Evolutionary conservation across 2,797 vertebrate genomes (phyloP).

Genomic region (Clarias laeviceps): DNA sequence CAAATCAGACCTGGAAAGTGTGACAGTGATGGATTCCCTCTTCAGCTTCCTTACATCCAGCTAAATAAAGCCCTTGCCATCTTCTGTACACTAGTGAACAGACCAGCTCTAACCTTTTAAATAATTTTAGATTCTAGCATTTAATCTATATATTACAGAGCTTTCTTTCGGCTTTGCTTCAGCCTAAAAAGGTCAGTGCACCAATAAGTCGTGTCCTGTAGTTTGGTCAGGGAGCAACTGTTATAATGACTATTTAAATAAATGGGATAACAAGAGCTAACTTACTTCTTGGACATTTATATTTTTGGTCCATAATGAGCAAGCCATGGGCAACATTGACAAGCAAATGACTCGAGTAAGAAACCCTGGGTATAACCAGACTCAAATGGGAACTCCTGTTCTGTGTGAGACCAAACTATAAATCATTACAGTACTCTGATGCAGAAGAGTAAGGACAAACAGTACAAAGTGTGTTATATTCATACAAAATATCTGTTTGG

Average conservation of each 20-base stretch:
- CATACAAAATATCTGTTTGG: too few relatives aligned
- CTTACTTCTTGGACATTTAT: neutral
- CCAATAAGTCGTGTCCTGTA: conserved; percentile 2
- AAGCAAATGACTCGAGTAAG: neutral
- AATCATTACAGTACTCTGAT: neutral
- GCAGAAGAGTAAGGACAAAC: neutral
- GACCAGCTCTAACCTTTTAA: neutral
- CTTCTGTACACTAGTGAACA: neutral
- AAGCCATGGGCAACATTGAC: neutral
- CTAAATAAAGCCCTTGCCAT: neutral
- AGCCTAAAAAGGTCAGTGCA: conserved; percentile 20
- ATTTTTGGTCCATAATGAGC: neutral
- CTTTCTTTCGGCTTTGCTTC: neutral
- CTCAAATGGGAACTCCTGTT: neutral
- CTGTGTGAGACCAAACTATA: neutral
- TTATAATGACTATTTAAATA: neutral
- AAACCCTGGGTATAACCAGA: neutral
- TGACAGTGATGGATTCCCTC: conserved; percentile 4
- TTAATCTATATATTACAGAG: neutral
- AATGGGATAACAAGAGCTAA: neutral
- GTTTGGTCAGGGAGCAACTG: neutral
- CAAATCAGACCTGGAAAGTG: neutral
- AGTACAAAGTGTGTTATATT: neutral
- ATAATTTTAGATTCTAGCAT: neutral
- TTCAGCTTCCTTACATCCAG: neutral